Percentiles rank a stretch among this genome's conserved stretches.
Conservation (phyloP, 2,113 vertebrate genomes). For the Nymphicus hollandicus region DNA sequence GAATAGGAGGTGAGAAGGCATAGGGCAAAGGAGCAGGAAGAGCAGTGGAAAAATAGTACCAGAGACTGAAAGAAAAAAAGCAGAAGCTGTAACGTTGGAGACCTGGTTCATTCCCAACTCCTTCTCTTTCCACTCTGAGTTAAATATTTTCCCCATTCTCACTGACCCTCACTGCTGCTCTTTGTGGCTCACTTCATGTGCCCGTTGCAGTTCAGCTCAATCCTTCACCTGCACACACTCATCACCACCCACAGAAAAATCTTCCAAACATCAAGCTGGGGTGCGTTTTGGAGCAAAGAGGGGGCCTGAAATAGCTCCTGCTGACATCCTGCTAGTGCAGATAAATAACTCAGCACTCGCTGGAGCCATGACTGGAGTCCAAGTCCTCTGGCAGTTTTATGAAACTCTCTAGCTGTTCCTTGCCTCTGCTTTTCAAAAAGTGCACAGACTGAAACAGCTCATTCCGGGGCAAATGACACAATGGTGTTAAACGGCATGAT, state of each 20-base stretch:
- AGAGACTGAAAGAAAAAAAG: background rate
- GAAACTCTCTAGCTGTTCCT: constrained; percentile 30
- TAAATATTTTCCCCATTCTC: background rate
- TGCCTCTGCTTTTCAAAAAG: constrained; percentile 24
- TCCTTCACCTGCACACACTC: background rate
- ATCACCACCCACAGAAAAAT: background rate
- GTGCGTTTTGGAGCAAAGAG: background rate
- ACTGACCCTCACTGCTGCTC: background rate
- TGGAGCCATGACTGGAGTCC: constrained; percentile 3
- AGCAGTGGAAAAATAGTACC: background rate
- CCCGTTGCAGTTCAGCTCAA: background rate
- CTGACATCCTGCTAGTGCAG: background rate
- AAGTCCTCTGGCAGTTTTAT: constrained; percentile 49
- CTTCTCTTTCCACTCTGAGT: background rate
- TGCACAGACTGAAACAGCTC: constrained; percentile 14
- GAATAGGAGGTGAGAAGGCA: background rate
- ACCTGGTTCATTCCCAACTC: background rate
- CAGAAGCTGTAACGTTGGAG: background rate
- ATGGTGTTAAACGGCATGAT: constrained; percentile 46
- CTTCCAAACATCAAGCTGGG: background rate
- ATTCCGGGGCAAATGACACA: constrained; percentile 44
- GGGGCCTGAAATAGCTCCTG: background rate
- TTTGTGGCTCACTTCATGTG: background rate
- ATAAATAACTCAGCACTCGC: background rate
- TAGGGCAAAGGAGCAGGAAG: background rate